Percentiles rank a stretch among this genome's conserved stretches.
Conservation (phyloP, 2,888 invertebrate genomes). For the Andrena hattorfiana region DNA sequence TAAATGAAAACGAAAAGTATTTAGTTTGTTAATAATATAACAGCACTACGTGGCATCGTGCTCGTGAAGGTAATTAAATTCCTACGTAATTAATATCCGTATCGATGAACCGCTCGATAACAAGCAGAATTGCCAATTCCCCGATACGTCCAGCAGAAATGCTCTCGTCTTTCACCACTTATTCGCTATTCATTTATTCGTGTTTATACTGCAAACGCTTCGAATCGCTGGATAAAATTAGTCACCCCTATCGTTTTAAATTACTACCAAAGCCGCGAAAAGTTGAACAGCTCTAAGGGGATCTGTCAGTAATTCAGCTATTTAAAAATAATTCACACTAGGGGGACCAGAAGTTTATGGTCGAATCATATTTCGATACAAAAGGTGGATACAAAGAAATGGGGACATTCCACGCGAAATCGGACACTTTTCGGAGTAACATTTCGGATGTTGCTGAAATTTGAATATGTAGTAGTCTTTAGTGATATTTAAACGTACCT, state of each 20-base stretch:
- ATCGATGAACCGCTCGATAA: not conserved
- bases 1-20: too few species aligned
- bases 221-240: not conserved
- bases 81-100: not conserved
- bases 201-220: not conserved
- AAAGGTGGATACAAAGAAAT: not conserved
- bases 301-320: not conserved
- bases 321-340: constrained; percentile 3
- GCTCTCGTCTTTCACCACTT: not conserved
- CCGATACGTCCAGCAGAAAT: not conserved
- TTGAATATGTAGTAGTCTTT: too few species aligned
- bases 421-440: too few species aligned
- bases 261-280: not conserved
- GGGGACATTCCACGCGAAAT: too few species aligned
- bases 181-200: too few species aligned
- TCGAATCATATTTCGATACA: not conserved
- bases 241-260: not conserved
- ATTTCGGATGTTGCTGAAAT: too few species aligned
- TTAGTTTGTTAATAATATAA: too few species aligned
- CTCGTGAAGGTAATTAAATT: not conserved
- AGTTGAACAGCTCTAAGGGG: constrained; percentile 20
- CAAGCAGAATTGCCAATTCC: not conserved
- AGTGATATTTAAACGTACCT: too few species aligned
- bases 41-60: not conserved
- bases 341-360: not conserved